phyloP scores from a whole-genome alignment of 2,888 invertebrate species.

The Coecobrya sp. region DNA sequence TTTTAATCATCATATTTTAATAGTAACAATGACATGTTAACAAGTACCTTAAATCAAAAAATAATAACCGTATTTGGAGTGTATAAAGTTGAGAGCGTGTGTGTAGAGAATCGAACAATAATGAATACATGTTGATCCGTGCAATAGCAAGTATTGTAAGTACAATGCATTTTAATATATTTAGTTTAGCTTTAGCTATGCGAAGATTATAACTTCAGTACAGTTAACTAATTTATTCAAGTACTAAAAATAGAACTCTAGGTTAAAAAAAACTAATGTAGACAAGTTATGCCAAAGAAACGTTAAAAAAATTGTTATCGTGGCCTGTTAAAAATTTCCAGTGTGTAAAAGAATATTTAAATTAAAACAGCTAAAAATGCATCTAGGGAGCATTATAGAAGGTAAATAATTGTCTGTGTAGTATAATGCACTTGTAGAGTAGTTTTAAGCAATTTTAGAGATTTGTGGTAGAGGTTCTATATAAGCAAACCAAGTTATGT shows the following conservation, averaged over 20 bases:
- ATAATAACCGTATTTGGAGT: neutral
- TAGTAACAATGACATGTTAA: conserved; percentile 12
- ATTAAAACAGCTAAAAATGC: no score
- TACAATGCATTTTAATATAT: neutral
- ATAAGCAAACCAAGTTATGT: no score
- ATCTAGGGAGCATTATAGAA: no score
- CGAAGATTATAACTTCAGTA: neutral
- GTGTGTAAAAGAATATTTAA: neutral
- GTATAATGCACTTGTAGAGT: neutral
- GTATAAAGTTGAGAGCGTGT: neutral
- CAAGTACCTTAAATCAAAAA: conserved; percentile 19
- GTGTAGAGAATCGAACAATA: neutral
- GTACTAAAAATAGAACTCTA: neutral
- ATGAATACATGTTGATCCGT: neutral
- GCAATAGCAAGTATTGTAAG: conserved; percentile 27
- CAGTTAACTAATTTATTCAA: neutral
- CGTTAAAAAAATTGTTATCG: neutral
- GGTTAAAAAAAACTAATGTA: neutral
- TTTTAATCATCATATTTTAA: neutral
- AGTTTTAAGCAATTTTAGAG: neutral
- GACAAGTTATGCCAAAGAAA: conserved; percentile 9
- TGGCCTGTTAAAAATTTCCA: neutral
- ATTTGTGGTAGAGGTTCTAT: neutral
- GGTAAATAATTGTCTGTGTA: no score
- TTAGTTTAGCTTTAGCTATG: neutral